Base-by-base conservation (phyloP, 1,140 invertebrate species). In the Penaeus chinensis region DNA sequence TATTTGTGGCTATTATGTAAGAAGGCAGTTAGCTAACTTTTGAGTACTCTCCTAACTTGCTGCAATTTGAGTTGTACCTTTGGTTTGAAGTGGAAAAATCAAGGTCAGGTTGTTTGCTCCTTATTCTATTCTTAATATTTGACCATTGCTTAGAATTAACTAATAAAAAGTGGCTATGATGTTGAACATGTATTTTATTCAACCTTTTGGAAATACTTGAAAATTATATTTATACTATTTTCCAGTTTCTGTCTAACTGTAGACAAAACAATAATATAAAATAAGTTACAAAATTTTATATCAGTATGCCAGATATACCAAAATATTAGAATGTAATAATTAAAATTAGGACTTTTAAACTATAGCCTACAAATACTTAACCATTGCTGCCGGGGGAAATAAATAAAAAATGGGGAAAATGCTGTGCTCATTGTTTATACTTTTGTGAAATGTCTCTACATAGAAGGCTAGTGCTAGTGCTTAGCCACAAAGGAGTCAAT, bases 81-180 rank as follows among this genome's bases (percentile, higher is more conserved):
- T 69, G 82, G 63, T 84, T 84, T 76, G 82, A 84, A 84, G 60
- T 78, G 71, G 61, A 85, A 61, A 85, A 69, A 85, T 65, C 61
- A 85, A 32, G 69, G 83, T 77, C 74, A 85, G 83, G 83, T 78
- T 78, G 83, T 85, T 85, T 85, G 74, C 61, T 85, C 61, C 61
- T 63, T 85, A 78, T 76, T 77, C 63, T 42, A 71, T 69, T 85
- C 83, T 77, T 77, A 85, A 85, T 85, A 85, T 77, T 82, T 82
- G 81, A 82, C 62, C 69, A 82, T 85, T 78, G 74, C 71, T 77
- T 85, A 85, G 74, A 78, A 78, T 63, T 85, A 77, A 77, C 83
- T 76, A 77, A 85, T 77, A 62, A 85, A 54, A 78, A 78, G 83
- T 78, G 83, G 83, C 74, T 85, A 85, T 77, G 83, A 78, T 77